A percentile compares a stretch with the other conserved stretches of the same genome.
phyloP scores from a whole-genome alignment of 2,888 invertebrate genomes.

The Urechis unicinctus region DNA sequence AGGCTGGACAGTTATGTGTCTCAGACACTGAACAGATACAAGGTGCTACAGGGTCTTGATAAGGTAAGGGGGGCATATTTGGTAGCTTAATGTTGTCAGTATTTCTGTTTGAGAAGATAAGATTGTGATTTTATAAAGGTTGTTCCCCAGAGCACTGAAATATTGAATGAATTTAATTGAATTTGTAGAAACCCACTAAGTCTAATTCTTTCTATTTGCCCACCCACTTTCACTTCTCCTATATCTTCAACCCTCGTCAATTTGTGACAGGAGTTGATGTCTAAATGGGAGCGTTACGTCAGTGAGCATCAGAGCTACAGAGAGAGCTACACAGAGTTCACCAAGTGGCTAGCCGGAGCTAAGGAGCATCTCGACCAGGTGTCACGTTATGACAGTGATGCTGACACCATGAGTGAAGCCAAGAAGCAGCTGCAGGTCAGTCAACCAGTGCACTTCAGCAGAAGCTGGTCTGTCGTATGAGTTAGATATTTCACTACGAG shows the following conservation, averaged over 20 bases:
- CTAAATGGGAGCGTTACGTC: constrained; percentile 84
- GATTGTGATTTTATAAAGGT: neutral
- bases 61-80: constrained; percentile 56
- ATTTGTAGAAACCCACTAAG: no score
- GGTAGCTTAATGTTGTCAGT: no score
- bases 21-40: constrained; percentile 86
- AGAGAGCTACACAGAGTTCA: constrained; percentile 84
- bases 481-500: no score
- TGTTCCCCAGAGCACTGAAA: no score
- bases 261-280: constrained; percentile 63
- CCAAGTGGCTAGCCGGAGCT: constrained; percentile 82
- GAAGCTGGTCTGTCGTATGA: no score
- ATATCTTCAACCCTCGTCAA: neutral
- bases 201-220: no score
- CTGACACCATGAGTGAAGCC: neutral
- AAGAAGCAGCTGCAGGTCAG: neutral
- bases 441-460: no score
- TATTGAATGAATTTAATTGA: no score
- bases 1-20: constrained; percentile 71
- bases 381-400: neutral
- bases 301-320: constrained; percentile 83
- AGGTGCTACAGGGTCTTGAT: constrained; percentile 76
- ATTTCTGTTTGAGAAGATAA: neutral
- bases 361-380: constrained; percentile 71
- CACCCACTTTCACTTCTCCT: neutral